Base-by-base conservation (phyloP, 2,888 invertebrate species). In the Cecidostiba fungosa region DNA sequence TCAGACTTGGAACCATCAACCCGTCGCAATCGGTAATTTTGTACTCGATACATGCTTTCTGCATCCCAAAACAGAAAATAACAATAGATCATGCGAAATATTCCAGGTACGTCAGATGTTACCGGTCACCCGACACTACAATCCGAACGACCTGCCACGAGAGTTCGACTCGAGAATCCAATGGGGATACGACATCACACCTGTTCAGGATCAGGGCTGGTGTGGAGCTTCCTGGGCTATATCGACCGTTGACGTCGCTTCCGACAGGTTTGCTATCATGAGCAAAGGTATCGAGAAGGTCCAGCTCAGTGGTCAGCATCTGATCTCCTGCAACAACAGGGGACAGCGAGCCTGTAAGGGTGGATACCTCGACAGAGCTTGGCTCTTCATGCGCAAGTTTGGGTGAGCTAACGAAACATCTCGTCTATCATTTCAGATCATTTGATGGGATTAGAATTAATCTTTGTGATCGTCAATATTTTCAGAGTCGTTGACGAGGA, bases 191-290 rank as follows among this genome's bases (percentile, higher is more conserved):
- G 95, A 95, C 89, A 96, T 98, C 78, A 95, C 96, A 0, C 95
- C 95, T 0, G 93, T 97, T 5, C 94, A 95, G 5, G 96, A 97
- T 93, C 97, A 97, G 93, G 96, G 95, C 87, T 96, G 96, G 96
- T 94, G 99, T 92, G 98, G 97, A 0, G 96, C 98, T 0, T 98
- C 98, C 2, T 99, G 99, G 99, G 98, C 98, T 0, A 95, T 99
- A 39, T 97, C 98, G 0, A 97, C 98, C 0, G 96, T 97, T 16
- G 95, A 96, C 19, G 96, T 98, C 62, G 96, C 96, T 82, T 96
- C 97, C 77, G 97, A 97, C 93, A 95, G 97, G 90, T 96, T 97
- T 89, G 97, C 97, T 6, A 97, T 99, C 88, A 97, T 98, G 93
- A 97, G 97, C 10, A 96, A 96, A 89, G 98, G 98, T 0, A 94